phyloP scores from a whole-genome alignment of 2,797 vertebrate genomes.

The Euthynnus affinis region DNA sequence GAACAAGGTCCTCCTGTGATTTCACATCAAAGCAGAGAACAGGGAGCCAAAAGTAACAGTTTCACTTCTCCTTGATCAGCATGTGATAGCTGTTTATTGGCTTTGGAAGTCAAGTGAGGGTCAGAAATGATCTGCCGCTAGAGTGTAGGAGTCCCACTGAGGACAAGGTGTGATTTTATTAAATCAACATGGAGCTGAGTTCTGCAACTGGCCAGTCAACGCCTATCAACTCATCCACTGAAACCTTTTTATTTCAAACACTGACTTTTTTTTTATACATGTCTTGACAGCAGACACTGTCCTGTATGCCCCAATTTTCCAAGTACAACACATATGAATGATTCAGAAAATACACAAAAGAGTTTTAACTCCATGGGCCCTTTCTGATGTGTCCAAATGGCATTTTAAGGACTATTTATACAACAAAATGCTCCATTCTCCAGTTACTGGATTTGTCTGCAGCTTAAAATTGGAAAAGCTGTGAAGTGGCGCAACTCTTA shows the following conservation, averaged over 20 bases:
- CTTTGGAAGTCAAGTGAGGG: constrained; percentile 78
- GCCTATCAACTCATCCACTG: constrained; percentile 26
- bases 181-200: constrained; percentile 74
- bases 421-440: background rate
- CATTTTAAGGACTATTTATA: background rate
- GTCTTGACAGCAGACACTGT: constrained; percentile 13
- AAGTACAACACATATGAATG: background rate
- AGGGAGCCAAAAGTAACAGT: constrained; percentile 87
- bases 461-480: background rate
- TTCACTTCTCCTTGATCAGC: constrained; percentile 82
- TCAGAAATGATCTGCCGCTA: constrained; percentile 72
- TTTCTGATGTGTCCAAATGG: background rate
- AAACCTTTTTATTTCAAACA: constrained; percentile 40
- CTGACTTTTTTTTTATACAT: background rate
- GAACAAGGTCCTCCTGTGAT: constrained; percentile 74
- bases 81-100: constrained; percentile 84
- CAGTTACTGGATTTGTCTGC: background rate
- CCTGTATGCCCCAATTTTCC: background rate
- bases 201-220: constrained; percentile 36
- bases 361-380: background rate
- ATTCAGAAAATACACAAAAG: background rate
- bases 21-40: constrained; percentile 83
- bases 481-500: too few species aligned
- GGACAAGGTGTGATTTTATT: constrained; percentile 77
- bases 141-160: constrained; percentile 54